Conservation (phyloP, 2,113 vertebrate genomes). For the Salvelinus alpinus region DNA sequence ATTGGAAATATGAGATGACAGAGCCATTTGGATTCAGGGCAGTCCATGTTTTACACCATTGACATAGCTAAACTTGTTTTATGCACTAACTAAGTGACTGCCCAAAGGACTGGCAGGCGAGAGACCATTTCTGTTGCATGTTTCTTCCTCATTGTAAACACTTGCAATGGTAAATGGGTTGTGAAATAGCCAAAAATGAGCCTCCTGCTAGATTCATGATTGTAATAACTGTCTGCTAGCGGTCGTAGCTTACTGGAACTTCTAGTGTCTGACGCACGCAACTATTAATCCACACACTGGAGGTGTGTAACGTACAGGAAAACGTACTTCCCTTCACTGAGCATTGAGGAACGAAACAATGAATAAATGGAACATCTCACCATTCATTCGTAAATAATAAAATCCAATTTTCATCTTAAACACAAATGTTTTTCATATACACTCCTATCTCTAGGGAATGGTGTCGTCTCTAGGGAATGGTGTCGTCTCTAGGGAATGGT, state of each 20-base stretch:
- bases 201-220: constrained; percentile 20
- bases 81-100: constrained; percentile 5
- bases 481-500: not conserved
- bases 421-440: not conserved
- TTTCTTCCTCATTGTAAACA: constrained; percentile 11
- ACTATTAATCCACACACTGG: not conserved
- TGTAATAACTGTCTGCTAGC: constrained; percentile 14
- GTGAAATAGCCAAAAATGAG: constrained; percentile 17
- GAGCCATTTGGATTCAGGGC: not conserved
- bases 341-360: not conserved
- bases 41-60: constrained; percentile 2
- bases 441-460: not conserved
- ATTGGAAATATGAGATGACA: constrained; percentile 7
- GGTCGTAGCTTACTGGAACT: constrained; percentile 15
- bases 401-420: not conserved
- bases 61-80: constrained; percentile 17
- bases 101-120: constrained; percentile 3
- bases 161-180: constrained; percentile 24
- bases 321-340: not conserved
- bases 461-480: not conserved
- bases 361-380: not conserved
- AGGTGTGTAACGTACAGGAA: not conserved
- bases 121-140: not conserved
- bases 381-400: not conserved
- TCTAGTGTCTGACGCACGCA: not conserved